Evolutionary conservation across 2,113 vertebrate species (phyloP).

Genomic region (Myotis yumanensis): DNA sequence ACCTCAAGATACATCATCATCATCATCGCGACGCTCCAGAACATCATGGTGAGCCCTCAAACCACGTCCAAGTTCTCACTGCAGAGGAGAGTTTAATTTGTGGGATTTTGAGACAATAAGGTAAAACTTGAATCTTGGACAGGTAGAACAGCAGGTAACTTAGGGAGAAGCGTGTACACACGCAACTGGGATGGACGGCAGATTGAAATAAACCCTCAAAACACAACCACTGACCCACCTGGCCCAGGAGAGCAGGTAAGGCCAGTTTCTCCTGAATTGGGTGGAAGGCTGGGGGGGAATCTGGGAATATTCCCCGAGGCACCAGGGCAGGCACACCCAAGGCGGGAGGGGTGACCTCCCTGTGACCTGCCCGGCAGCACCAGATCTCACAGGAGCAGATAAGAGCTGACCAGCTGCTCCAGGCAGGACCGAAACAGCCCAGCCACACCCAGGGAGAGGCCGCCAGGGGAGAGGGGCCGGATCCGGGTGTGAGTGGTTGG

Average conservation of each 20-base stretch:
- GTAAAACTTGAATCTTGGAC: neutral
- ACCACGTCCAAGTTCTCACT: neutral
- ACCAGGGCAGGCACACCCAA: conserved; percentile 36
- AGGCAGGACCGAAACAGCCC: neutral
- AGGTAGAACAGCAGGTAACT: neutral
- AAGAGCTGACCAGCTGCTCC: conserved; percentile 61
- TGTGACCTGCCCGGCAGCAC: conserved; percentile 28
- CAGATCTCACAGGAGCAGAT: conserved; percentile 40
- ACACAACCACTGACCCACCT: neutral
- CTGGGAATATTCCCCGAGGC: neutral
- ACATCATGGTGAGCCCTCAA: no score
- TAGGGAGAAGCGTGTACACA: neutral
- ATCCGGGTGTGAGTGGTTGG: neutral
- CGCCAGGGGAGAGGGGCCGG: neutral
- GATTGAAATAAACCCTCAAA: neutral
- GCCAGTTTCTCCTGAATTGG: neutral
- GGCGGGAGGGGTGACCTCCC: conserved; percentile 40
- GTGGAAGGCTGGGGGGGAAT: neutral
- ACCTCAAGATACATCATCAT: no score
- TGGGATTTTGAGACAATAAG: neutral
- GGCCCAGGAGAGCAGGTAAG: no score
- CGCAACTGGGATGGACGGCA: no score
- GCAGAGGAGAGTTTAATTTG: neutral
- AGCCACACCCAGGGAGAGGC: conserved; percentile 26
- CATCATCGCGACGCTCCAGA: neutral